phyloP scores from a whole-genome alignment of 2,797 vertebrate species.

The Ptychadena robeensis region DNA sequence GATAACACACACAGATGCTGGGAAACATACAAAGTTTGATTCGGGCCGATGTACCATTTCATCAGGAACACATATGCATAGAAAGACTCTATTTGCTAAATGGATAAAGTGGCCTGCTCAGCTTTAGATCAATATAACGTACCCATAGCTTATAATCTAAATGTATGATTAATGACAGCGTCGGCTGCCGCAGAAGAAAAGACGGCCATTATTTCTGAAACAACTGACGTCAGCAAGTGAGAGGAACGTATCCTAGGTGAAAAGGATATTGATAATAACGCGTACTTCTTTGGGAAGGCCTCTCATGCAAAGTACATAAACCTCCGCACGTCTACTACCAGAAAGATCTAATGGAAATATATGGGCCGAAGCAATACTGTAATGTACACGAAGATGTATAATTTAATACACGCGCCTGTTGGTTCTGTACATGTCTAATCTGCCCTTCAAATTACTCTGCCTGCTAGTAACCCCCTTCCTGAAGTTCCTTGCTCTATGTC shows the following conservation, averaged over 20 bases:
- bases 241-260: slow-evolving; percentile 4
- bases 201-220: not conserved
- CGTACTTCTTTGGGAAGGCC: not conserved
- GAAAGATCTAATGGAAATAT: not conserved
- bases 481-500: too few relatives aligned
- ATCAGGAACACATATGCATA: not conserved
- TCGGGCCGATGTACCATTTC: not conserved
- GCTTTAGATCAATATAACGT: not conserved
- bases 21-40: too few relatives aligned
- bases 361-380: not conserved
- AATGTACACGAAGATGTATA: too few relatives aligned
- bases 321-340: not conserved
- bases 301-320: not conserved
- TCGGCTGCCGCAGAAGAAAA: not conserved
- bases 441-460: too few relatives aligned
- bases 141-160: not conserved
- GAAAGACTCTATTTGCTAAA: not conserved
- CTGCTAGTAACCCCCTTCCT: too few relatives aligned
- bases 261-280: slow-evolving; percentile 9
- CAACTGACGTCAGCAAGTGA: not conserved
- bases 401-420: too few relatives aligned
- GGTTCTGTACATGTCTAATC: too few relatives aligned
- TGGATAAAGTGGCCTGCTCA: not conserved
- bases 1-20: too few relatives aligned
- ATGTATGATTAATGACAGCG: not conserved